These are phyloP conservation scores for Graphium colonna DNA, from an alignment of 2,888 invertebrate species.

Conservation along the genomic window DNA sequence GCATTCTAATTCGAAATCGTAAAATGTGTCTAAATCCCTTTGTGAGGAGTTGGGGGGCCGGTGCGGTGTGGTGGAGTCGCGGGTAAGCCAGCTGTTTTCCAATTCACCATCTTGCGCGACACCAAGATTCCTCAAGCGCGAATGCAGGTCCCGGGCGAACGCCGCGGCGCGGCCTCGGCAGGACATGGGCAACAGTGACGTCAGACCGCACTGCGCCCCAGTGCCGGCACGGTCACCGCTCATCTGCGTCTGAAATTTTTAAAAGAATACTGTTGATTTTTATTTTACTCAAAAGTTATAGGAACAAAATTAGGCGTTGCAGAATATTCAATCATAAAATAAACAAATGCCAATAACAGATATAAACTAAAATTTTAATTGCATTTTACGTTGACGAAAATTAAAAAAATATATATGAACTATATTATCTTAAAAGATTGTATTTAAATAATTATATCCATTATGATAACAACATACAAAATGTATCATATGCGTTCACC, in stretches of 20 bases:
- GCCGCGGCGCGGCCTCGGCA: constrained; percentile 90
- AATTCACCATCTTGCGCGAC: constrained; percentile 68
- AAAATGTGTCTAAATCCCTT: constrained; percentile 79
- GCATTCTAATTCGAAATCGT: constrained; percentile 83
- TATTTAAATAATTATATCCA: too few species aligned
- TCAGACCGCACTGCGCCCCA: constrained; percentile 82
- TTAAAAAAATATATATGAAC: background rate
- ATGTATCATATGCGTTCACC: background rate
- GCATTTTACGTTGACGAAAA: background rate
- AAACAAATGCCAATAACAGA: background rate
- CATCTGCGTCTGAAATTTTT: constrained; percentile 74
- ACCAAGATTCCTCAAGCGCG: constrained; percentile 86
- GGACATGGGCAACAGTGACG: constrained; percentile 86
- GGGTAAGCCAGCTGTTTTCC: constrained; percentile 64
- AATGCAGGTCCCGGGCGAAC: constrained; percentile 88
- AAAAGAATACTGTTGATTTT: constrained; percentile 19
- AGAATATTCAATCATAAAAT: background rate
- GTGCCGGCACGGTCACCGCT: constrained; percentile 77
- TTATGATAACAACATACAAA: background rate
- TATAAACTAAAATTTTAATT: background rate
- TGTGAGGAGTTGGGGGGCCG: constrained; percentile 44
- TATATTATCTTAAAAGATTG: too few species aligned
- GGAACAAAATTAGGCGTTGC: background rate
- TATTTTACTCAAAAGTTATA: background rate
- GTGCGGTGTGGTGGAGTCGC: constrained; percentile 41